phyloP scores from a whole-genome alignment of 1,140 invertebrate genomes.

The Sminthurides bifidus region DNA sequence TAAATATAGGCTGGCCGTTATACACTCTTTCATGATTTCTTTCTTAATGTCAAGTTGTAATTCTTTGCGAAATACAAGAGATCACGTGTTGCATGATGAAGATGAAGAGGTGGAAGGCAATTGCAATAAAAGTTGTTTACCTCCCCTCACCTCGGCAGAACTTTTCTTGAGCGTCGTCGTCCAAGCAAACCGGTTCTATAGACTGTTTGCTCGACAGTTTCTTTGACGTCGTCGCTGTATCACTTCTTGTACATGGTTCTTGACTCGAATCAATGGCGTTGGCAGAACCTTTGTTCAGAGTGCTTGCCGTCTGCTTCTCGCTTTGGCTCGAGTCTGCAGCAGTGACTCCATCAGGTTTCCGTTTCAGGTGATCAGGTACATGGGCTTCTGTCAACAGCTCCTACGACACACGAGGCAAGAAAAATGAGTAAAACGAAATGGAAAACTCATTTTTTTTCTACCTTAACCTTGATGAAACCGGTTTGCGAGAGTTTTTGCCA shows the following conservation, averaged over 20 bases:
- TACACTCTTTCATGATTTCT: background rate
- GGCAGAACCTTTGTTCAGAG: background rate
- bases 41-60: background rate
- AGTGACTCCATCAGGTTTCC: background rate
- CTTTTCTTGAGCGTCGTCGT: too few relatives aligned
- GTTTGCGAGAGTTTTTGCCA: background rate
- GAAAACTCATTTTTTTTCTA: background rate
- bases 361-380: background rate
- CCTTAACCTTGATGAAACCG: background rate
- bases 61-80: background rate
- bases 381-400: constrained; percentile 4
- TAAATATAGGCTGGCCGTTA: background rate
- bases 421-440: background rate
- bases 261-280: background rate
- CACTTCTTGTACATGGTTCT: background rate
- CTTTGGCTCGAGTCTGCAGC: background rate
- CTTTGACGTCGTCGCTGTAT: background rate
- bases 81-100: too few relatives aligned
- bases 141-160: too few relatives aligned
- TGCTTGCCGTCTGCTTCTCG: background rate
- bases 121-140: too few relatives aligned
- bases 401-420: background rate
- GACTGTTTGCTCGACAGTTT: too few relatives aligned
- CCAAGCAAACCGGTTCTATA: too few relatives aligned
- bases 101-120: too few relatives aligned